These are phyloP conservation scores for Festucalex cinctus DNA, from an alignment of 2,113 vertebrate species.

Conservation along the genomic window DNA sequence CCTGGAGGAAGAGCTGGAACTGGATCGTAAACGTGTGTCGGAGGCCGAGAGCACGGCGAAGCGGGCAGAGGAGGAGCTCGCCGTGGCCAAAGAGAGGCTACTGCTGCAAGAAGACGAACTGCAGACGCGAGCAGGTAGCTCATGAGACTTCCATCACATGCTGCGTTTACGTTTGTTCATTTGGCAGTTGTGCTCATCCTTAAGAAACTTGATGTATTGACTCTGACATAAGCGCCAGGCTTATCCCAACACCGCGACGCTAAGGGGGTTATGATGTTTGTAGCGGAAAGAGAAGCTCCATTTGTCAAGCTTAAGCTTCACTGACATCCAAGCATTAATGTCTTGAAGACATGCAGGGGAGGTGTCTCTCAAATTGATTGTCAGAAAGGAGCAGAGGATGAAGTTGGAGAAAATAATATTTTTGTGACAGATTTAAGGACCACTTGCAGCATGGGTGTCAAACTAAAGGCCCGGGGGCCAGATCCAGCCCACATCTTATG, in stretches of 20 bases:
- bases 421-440: neutral
- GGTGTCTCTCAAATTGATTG: neutral
- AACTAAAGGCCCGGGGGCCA: neutral
- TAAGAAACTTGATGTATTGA: neutral
- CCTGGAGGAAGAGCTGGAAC: conserved; percentile 80
- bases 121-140: conserved; percentile 77
- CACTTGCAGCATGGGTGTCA: neutral
- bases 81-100: conserved; percentile 79
- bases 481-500: neutral
- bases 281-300: neutral
- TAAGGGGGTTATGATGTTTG: neutral
- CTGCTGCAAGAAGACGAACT: conserved; percentile 78
- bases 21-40: conserved; percentile 71
- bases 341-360: neutral
- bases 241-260: neutral
- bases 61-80: conserved; percentile 79
- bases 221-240: neutral
- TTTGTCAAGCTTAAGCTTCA: conserved; percentile 2
- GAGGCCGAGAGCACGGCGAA: conserved; percentile 75
- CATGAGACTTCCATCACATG: neutral
- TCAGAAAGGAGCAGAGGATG: neutral
- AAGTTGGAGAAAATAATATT: neutral
- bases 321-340: neutral
- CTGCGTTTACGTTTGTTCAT: neutral
- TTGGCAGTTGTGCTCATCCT: neutral